phyloP scores from a whole-genome alignment of 2,797 vertebrate species.

The Enoplosus armatus region DNA sequence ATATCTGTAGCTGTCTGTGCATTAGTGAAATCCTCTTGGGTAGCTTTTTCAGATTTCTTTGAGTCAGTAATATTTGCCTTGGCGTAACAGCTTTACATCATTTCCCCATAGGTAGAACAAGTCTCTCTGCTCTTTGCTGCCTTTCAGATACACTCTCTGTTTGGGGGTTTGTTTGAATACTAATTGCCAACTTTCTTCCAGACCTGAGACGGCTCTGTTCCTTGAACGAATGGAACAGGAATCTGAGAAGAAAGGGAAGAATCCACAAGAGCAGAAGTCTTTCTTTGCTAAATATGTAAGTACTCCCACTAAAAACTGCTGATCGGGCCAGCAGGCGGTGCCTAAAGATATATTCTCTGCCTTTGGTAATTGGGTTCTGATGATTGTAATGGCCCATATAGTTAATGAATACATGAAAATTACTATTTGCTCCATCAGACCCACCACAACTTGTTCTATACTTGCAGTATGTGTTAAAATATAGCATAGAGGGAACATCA shows the following conservation, averaged over 20 bases:
- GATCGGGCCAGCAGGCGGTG: background rate
- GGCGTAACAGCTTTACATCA: background rate
- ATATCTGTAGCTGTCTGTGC: background rate
- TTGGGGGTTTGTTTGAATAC: constrained; percentile 36
- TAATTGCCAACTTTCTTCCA: constrained; percentile 66
- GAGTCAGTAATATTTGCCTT: constrained; percentile 31
- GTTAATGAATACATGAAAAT: constrained; percentile 29
- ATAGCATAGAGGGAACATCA: background rate
- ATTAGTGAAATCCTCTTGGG: constrained; percentile 8
- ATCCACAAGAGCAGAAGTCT: constrained; percentile 95
- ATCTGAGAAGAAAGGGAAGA: constrained; percentile 92
- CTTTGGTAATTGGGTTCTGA: constrained; percentile 24
- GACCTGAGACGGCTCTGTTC: constrained; percentile 92
- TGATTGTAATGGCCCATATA: constrained; percentile 2
- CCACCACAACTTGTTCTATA: background rate
- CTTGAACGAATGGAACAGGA: constrained; percentile 92
- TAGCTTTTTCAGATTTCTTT: constrained; percentile 27
- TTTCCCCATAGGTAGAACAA: constrained; percentile 21
- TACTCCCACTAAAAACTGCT: constrained; percentile 42
- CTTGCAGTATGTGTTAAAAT: constrained; percentile 5
- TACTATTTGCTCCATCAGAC: constrained; percentile 3
- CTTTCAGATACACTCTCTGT: constrained; percentile 19
- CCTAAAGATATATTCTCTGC: constrained; percentile 2
- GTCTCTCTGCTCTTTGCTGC: constrained; percentile 16
- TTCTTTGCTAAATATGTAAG: constrained; percentile 98